Conservation (phyloP, 2,888 invertebrate genomes). For the Didymodactylos carnosus region DNA sequence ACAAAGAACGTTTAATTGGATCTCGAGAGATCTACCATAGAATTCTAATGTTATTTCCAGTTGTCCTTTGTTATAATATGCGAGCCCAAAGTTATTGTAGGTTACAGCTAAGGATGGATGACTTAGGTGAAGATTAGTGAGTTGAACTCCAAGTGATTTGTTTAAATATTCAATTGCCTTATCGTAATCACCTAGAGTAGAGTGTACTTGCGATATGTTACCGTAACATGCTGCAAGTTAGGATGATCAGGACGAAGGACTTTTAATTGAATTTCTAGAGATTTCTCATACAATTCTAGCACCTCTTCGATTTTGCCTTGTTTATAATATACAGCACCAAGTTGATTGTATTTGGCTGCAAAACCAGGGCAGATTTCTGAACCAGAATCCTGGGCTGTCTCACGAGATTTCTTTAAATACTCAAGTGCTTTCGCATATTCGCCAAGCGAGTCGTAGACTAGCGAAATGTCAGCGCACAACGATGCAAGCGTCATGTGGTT, state of each 20-base stretch:
- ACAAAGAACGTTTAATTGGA: neutral
- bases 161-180: neutral
- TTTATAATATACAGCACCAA: neutral
- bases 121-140: neutral
- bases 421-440: neutral
- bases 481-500: too few species aligned
- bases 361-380: neutral
- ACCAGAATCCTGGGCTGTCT: neutral
- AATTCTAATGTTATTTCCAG: neutral
- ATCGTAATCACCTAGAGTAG: neutral
- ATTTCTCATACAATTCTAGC: neutral
- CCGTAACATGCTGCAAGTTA: too few species aligned
- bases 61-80: neutral
- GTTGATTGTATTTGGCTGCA: neutral
- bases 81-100: neutral
- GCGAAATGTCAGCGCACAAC: too few species aligned
- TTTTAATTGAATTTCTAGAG: neutral
- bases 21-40: neutral
- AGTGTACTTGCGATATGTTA: neutral
- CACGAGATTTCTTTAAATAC: neutral
- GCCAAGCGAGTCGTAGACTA: neutral
- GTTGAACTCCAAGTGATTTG: neutral
- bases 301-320: neutral
- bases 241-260: neutral
- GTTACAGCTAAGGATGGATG: neutral